Percentiles rank a stretch among this genome's conserved stretches.
phyloP scores from a whole-genome alignment of 1,140 invertebrate genomes.

The Hesperophylax magnus region DNA sequence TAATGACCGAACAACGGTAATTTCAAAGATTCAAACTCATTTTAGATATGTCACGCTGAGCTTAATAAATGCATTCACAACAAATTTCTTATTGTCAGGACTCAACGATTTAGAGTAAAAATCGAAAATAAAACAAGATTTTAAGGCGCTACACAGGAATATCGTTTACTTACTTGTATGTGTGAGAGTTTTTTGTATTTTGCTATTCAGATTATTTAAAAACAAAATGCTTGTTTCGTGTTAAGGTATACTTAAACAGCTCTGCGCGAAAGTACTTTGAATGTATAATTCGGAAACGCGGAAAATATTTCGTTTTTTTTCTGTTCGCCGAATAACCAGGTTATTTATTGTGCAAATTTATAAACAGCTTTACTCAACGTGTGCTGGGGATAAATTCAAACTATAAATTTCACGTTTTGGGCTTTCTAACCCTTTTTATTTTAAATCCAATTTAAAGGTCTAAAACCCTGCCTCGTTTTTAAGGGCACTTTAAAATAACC shows the following conservation, averaged over 20 bases:
- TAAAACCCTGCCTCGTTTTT: neutral
- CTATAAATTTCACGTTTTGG: constrained; percentile 27
- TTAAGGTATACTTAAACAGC: constrained; percentile 19
- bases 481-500: too few relatives aligned
- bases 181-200: neutral
- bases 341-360: constrained; percentile 42
- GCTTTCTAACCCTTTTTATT: constrained; percentile 17
- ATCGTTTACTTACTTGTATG: too few relatives aligned
- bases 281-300: constrained; percentile 32
- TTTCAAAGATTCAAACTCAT: too few relatives aligned
- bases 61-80: too few relatives aligned
- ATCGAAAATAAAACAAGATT: too few relatives aligned
- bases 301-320: neutral
- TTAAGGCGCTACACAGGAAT: too few relatives aligned
- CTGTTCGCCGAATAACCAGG: neutral
- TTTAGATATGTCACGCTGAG: too few relatives aligned
- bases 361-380: constrained; percentile 39
- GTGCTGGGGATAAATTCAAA: constrained; percentile 31
- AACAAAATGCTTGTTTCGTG: constrained; percentile 30
- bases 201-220: constrained; percentile 5
- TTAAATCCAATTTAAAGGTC: constrained; percentile 14
- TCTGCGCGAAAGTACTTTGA: neutral
- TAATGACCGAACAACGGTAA: too few relatives aligned
- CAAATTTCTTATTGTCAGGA: too few relatives aligned
- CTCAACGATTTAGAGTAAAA: too few relatives aligned